phyloP scores from a whole-genome alignment of 2,113 vertebrate species.

The Casuarius casuarius region DNA sequence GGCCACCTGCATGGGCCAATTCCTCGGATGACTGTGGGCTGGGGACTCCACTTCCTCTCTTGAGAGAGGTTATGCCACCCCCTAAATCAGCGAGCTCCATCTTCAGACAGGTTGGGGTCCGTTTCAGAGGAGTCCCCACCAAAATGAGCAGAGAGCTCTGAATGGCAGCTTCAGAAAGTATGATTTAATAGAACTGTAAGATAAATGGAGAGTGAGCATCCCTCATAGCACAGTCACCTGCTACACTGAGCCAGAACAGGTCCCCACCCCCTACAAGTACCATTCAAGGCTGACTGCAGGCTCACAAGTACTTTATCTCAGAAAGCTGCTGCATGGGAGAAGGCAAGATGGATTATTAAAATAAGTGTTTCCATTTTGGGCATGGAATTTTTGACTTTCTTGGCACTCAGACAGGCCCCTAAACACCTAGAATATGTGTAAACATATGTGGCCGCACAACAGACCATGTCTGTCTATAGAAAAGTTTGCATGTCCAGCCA shows the following conservation, averaged over 20 bases:
- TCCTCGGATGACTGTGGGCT: not conserved
- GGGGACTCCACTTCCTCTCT: not conserved
- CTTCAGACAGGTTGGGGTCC: not conserved
- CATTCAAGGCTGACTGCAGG: not conserved
- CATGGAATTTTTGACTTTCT: not conserved
- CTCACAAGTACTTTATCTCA: not conserved
- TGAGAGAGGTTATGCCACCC: not conserved
- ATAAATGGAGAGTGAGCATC: not conserved
- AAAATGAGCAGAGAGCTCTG: not conserved
- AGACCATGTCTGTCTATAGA: not conserved
- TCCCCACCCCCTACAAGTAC: not conserved
- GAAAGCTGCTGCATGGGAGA: not conserved
- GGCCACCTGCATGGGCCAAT: not conserved
- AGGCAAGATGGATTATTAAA: not conserved
- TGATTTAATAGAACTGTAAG: not conserved
- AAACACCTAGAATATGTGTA: not conserved
- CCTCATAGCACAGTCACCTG: not conserved
- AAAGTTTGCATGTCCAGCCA: not conserved
- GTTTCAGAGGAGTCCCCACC: not conserved
- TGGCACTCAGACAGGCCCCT: not conserved
- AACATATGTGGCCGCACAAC: accelerated
- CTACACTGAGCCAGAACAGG: accelerated
- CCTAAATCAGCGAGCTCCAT: not conserved
- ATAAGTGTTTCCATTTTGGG: not conserved
- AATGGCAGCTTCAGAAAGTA: not conserved